Percentiles rank a stretch among this genome's conserved stretches.
Conservation (phyloP, 2,888 invertebrate species). For the Trilocha varians region DNA sequence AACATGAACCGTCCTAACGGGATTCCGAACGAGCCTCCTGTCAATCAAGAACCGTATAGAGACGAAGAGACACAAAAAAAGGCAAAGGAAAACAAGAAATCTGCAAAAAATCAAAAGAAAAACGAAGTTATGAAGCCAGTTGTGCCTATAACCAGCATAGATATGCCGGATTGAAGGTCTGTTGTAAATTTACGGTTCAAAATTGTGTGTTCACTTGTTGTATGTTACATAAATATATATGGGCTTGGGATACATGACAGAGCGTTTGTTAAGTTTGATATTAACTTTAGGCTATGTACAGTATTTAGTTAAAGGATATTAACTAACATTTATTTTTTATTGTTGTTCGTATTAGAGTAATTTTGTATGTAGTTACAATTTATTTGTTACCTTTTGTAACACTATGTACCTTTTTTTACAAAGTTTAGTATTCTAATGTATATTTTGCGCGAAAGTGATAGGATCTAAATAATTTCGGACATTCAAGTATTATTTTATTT, state of each 20-base stretch:
- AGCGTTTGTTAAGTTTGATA: conserved; percentile 64
- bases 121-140: conserved; percentile 88
- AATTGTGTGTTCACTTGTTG: conserved; percentile 57
- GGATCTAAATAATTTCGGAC: too few relatives aligned
- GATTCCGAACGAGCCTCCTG: conserved; percentile 45
- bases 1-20: conserved; percentile 38
- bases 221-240: conserved; percentile 26
- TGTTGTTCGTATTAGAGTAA: conserved; percentile 2
- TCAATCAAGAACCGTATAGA: conserved; percentile 60
- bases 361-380: neutral
- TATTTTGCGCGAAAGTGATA: neutral
- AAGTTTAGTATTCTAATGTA: neutral
- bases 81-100: conserved; percentile 74
- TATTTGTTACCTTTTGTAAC: conserved; percentile 3
- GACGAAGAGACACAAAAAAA: conserved; percentile 60
- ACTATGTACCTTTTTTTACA: neutral
- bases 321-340: conserved; percentile 5
- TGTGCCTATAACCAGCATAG: conserved; percentile 90
- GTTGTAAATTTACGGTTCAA: conserved; percentile 10
- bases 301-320: conserved; percentile 25
- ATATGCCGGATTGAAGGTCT: conserved; percentile 86
- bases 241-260: conserved; percentile 34
- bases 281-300: conserved; percentile 33
- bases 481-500: too few relatives aligned
- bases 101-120: conserved; percentile 80